Base-by-base conservation (phyloP, 2,113 vertebrate species). In the Lepisosteus oculatus region DNA sequence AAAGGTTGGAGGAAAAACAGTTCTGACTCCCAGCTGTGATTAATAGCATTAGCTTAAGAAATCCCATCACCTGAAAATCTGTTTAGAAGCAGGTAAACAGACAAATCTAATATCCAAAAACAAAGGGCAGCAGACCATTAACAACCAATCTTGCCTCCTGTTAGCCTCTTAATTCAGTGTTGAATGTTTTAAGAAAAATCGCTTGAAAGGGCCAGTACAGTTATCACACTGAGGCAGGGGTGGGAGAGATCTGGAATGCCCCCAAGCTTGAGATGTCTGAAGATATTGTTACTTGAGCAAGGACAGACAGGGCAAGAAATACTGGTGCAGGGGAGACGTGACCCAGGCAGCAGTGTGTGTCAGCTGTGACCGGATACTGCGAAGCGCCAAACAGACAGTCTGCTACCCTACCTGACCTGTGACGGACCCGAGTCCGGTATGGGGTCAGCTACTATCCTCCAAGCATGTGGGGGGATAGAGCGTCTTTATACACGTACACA, bases 391-490 rank as follows among this genome's bases (percentile, higher is more conserved):
- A 29, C 29, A 29, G 29, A 29, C 29, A 29, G 29, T 29, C 29
- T 29, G 29, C 29, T 29, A 29, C 29, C 29, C 29, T 29, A 67
- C 41, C 83, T 86, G 88, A 89, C 85, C 85, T 84, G 82, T 85
- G 85, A 87, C 79, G 75, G 77, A 71, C 54, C 4, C 45, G 68
- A 47, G 51, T 45, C 77, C 43, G 6, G 68, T 15, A 4, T 76
- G 61, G 61, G 89, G 83, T 85, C 86, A 83, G 56, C 86, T 81
- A 81, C 81, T 51, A 73, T 84, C 29, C 79, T 81, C 70, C 41
- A 41, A 72, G 12, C 61, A 51, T 9, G 65, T 79, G 71, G 71
- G 43, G 73, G 84, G 79, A 83, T 73, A 41, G 86, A 72, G 76
- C 42, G 75, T 69, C 65, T 29, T 29, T 2, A 29, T 72, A 79